phyloP scores from a whole-genome alignment of 2,888 invertebrate species.

The Xestoiulus laeticollis region DNA sequence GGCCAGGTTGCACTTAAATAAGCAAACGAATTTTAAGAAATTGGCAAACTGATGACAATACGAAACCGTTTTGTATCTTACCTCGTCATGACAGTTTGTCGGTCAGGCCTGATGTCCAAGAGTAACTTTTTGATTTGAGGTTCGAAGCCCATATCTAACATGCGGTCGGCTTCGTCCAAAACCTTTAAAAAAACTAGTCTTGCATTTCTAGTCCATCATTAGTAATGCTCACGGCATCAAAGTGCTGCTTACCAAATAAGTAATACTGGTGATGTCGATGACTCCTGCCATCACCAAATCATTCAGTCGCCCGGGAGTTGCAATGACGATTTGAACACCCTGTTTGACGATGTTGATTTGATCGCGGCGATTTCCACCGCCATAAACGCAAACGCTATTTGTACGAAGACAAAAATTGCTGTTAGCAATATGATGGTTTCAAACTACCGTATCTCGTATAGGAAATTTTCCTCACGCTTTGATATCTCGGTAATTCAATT shows the following conservation, averaged over 20 bases:
- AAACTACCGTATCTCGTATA: no score
- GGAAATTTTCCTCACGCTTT: constrained; percentile 71
- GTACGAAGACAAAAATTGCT: constrained; percentile 36
- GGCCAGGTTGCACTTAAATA: constrained; percentile 91
- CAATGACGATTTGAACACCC: constrained; percentile 95
- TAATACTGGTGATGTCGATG: constrained; percentile 80
- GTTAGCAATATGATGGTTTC: no score
- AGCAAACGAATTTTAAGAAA: constrained; percentile 51
- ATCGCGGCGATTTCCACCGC: constrained; percentile 82
- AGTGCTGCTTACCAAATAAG: constrained; percentile 74
- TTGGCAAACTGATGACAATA: neutral
- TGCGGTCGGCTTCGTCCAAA: constrained; percentile 86
- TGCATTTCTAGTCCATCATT: neutral
- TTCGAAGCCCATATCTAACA: constrained; percentile 71
- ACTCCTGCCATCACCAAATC: constrained; percentile 78
- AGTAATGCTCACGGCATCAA: constrained; percentile 14
- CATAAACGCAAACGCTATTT: constrained; percentile 84
- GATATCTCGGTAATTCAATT: constrained; percentile 88
- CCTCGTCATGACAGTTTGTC: constrained; percentile 97
- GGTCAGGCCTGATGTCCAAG: constrained; percentile 82
- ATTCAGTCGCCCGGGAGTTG: constrained; percentile 92
- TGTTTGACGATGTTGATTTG: constrained; percentile 78
- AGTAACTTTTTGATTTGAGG: constrained; percentile 78
- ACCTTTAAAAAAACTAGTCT: constrained; percentile 64
- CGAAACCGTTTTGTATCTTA: constrained; percentile 58